Evolutionary conservation across 2,888 invertebrate species (phyloP).

Genomic region (Dasysyrphus albostriatus): DNA sequence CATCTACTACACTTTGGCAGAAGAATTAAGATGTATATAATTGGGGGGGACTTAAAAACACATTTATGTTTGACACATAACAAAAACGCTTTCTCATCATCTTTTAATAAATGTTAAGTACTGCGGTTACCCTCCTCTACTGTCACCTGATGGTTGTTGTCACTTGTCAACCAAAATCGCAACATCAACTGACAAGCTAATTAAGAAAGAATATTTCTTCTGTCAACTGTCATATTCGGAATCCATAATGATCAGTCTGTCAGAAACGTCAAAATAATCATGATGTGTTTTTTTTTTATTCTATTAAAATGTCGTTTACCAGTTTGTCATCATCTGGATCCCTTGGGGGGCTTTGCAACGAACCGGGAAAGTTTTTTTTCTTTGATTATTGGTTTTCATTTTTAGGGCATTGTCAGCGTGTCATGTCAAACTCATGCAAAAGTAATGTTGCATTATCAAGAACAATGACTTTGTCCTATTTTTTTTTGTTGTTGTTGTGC

Average conservation of each 20-base stretch:
- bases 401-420: constrained; percentile 39
- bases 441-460: constrained; percentile 42
- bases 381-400: background rate
- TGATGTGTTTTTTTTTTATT: constrained; percentile 15
- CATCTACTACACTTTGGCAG: constrained; percentile 55
- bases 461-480: constrained; percentile 57
- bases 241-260: constrained; percentile 62
- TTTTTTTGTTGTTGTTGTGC: constrained; percentile 16
- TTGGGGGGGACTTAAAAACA: constrained; percentile 5
- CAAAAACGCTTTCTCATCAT: constrained; percentile 20
- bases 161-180: constrained; percentile 45
- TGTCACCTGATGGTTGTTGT: constrained; percentile 29
- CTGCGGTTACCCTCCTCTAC: background rate
- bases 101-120: background rate
- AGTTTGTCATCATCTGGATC: constrained; percentile 20
- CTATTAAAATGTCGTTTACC: background rate
- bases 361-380: constrained; percentile 20
- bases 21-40: background rate
- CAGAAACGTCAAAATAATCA: constrained; percentile 61
- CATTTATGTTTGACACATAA: background rate
- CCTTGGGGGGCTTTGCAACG: background rate
- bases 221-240: constrained; percentile 35
- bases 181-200: constrained; percentile 53
- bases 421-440: constrained; percentile 13
- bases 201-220: constrained; percentile 56